These are phyloP conservation scores for Selenia dentaria DNA, from an alignment of 2,888 invertebrate species.

Conservation along the genomic window DNA sequence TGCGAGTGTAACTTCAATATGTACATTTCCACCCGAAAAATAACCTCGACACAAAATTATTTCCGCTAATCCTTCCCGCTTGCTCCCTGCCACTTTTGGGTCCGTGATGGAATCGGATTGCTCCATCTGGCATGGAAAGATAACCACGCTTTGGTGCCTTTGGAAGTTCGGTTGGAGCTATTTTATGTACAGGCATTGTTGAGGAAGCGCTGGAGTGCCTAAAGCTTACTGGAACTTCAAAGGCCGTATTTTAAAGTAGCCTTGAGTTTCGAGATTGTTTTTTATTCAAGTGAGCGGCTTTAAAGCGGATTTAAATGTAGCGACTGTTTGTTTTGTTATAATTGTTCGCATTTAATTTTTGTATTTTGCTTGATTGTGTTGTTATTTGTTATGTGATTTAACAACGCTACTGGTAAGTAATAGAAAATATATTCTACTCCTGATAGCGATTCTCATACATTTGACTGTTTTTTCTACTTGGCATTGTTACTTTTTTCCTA, in stretches of 20 bases:
- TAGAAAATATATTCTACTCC: too few relatives aligned
- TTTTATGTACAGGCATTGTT: slow-evolving; percentile 43
- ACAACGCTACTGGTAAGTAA: too few relatives aligned
- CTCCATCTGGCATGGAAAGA: slow-evolving; percentile 46
- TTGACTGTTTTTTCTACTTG: too few relatives aligned
- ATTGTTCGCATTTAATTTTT: too few relatives aligned
- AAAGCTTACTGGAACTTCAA: not conserved
- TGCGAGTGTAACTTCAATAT: too few relatives aligned
- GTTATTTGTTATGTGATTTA: too few relatives aligned
- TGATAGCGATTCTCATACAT: too few relatives aligned
- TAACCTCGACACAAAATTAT: slow-evolving; percentile 11
- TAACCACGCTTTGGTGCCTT: slow-evolving; percentile 32
- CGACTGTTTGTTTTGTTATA: too few relatives aligned
- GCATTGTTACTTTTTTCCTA: too few relatives aligned
- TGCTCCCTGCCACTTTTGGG: slow-evolving; percentile 26
- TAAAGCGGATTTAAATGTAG: not conserved
- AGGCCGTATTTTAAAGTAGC: slow-evolving; percentile 7
- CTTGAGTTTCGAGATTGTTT: slow-evolving; percentile 1
- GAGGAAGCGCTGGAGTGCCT: slow-evolving; percentile 5
- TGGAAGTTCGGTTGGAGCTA: slow-evolving; percentile 22
- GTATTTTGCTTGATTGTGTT: too few relatives aligned
- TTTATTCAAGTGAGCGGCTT: not conserved
- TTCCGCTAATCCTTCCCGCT: slow-evolving; percentile 27
- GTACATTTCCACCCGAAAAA: not conserved
- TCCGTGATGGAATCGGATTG: slow-evolving; percentile 44